Base-by-base conservation (phyloP, 2,888 invertebrate species). In the Ethmia dodecea region DNA sequence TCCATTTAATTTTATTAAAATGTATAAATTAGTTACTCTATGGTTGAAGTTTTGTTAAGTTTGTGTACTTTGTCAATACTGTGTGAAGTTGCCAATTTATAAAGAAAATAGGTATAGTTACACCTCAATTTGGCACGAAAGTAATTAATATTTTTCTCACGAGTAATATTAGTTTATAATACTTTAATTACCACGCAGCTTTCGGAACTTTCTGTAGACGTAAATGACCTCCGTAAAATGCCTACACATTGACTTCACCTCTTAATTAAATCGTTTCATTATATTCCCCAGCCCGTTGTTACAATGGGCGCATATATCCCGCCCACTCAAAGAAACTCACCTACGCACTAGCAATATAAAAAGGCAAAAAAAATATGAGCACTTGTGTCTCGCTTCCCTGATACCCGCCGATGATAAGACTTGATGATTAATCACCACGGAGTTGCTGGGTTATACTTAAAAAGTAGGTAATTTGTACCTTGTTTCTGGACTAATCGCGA, bases 381-480 rank as follows among this genome's bases (percentile, higher is more conserved):
- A 52, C 55, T 49, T 49, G 28, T 51, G 53, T 55, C 33, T n/a
- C 22, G 24, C 16, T 55, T 42, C 49, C 27, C 43, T 42, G 65
- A 66, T 67, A 60, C 48, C 38, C 43, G 35, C 31, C 40, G 51
- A 45, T 58, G 65, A 68, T 66, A 67, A 65, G 20, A 33, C 30
- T 42, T 37, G 40, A 57, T 67, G 66, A 67, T 68, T 67, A 59
- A 68, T 68, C 54, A 49, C 49, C 35, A 37, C 22, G 38, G 45
- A 43, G 48, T 52, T 55, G 52, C 46, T 47, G 37, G 43, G 51
- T 52, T 55, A 43, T 40, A 42, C 40, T 40, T 43, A 44, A 47
- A 46, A 60, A 51, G 52, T n/a, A n/a, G 24, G 52, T 56, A 59
- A 67, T 68, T 67, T 68, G 67, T 68, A 56, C 41, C 52, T 53